phyloP scores from a whole-genome alignment of 2,797 vertebrate genomes.

The Chrosomus eos region DNA sequence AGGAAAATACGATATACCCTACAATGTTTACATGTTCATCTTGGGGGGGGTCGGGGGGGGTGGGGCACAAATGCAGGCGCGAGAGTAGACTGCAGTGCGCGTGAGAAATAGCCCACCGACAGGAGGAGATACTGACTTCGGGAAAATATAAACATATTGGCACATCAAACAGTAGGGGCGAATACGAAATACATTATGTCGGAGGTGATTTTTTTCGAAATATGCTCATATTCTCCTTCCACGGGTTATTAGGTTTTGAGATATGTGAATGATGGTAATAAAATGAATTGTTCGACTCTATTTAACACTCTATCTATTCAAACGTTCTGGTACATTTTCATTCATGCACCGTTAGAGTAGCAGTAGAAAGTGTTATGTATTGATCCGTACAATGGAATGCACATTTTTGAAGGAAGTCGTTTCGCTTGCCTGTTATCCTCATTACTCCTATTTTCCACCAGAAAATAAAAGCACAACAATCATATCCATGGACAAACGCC shows the following conservation, averaged over 20 bases:
- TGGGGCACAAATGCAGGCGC: constrained; percentile 36
- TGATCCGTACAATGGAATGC: constrained; percentile 61
- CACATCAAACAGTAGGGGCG: constrained; percentile 55
- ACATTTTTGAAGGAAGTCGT: constrained; percentile 61
- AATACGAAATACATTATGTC: constrained; percentile 65
- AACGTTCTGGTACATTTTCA: constrained; percentile 72
- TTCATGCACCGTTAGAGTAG: constrained; percentile 66
- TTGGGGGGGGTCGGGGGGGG: constrained; percentile 36
- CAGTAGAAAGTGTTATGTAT: constrained; percentile 60
- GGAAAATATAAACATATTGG: constrained; percentile 53
- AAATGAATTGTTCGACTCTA: constrained; percentile 90
- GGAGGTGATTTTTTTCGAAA: constrained; percentile 74
- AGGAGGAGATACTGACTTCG: constrained; percentile 37
- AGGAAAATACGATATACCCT: constrained; percentile 35
- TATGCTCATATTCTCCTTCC: constrained; percentile 85
- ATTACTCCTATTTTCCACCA: constrained; percentile 29
- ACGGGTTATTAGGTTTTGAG: constrained; percentile 86
- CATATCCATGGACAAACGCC: constrained; percentile 35
- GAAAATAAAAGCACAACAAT: constrained; percentile 36
- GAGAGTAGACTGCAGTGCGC: constrained; percentile 24
- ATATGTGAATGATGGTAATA: constrained; percentile 84
- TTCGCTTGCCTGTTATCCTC: constrained; percentile 50
- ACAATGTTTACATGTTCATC: constrained; percentile 52
- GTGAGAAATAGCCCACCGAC: constrained; percentile 41
- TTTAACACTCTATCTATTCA: constrained; percentile 80